Base-by-base conservation (phyloP, 2,113 vertebrate genomes). In the Felis chaus region DNA sequence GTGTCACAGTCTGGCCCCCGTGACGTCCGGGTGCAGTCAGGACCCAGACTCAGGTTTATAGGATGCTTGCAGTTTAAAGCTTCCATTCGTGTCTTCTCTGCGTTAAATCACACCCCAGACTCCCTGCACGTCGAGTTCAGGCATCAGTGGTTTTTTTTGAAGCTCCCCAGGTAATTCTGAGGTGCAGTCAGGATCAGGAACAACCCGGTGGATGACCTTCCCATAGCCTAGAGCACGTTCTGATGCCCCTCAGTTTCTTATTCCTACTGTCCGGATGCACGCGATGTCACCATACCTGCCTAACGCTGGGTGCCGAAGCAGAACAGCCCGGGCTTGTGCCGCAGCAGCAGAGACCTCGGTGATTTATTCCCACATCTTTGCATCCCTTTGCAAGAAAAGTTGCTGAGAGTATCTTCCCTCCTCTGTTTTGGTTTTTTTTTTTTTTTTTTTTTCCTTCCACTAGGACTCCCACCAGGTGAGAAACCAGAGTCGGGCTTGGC, bases 321-420 rank as follows among this genome's bases (percentile, higher is more conserved):
- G 29, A 41, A 18, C 45, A 76, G 15, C 45, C 50, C 14, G 0
- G 0, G 9, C 31, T 57, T 0, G 0, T 29, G 57, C 7, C 15
- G 68, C 83, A 9, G 25, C 5, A 81, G n/a, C 23, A 55, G 29
- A 66, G 50, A 25, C 66, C 81, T 3, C 33, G 31, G 14, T 9
- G 82, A 36, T 55, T 57, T 50, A 39, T 39, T 61, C 74, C 82
- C 88, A 50, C 8, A 10, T n/a, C 63, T 73, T 23, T 0, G 27
- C 36, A 18, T 21, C 63, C 29, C 29, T n/a, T 55, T 31, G 69
- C 95, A 13, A 33, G 63, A 57, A 48, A 71, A 23, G 33, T 61
- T 63, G 50, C 78, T 13, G 41, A 63, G 91, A 25, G 39, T 33
- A 27, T 31, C 61, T 57, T 89, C 36, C 69, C 66, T 48, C 45